These are phyloP conservation scores for Zootoca vivipara DNA, from an alignment of 2,113 vertebrate species.

Conservation along the genomic window DNA sequence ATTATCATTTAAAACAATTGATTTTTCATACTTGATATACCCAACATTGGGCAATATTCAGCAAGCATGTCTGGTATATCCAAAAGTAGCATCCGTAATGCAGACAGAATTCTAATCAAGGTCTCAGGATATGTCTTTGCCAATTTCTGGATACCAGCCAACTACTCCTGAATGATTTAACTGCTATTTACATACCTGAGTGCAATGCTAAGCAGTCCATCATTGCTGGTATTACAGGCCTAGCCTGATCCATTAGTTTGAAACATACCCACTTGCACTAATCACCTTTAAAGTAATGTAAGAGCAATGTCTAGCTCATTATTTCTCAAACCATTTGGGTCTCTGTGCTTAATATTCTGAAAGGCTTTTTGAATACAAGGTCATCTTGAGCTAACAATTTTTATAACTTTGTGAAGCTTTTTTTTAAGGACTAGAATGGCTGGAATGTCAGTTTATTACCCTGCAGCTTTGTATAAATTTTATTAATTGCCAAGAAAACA, in stretches of 20 bases:
- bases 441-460: background rate
- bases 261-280: constrained; percentile 12
- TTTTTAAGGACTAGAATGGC: background rate
- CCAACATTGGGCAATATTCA: background rate
- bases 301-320: constrained; percentile 2
- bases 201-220: background rate
- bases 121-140: background rate
- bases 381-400: background rate
- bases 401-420: background rate
- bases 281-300: constrained; percentile 17
- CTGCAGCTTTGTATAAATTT: background rate
- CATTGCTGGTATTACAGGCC: accelerated
- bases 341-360: background rate
- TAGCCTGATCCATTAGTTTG: constrained; percentile 22
- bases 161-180: background rate
- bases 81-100: background rate
- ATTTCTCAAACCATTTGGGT: background rate
- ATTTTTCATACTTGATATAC: background rate
- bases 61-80: background rate
- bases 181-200: background rate
- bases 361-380: background rate
- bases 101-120: constrained; percentile 14
- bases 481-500: background rate
- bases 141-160: constrained; percentile 23
- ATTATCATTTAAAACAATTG: background rate